These are phyloP conservation scores for Agriopis aurantiaria DNA, from an alignment of 2,888 invertebrate genomes.

Conservation along the genomic window DNA sequence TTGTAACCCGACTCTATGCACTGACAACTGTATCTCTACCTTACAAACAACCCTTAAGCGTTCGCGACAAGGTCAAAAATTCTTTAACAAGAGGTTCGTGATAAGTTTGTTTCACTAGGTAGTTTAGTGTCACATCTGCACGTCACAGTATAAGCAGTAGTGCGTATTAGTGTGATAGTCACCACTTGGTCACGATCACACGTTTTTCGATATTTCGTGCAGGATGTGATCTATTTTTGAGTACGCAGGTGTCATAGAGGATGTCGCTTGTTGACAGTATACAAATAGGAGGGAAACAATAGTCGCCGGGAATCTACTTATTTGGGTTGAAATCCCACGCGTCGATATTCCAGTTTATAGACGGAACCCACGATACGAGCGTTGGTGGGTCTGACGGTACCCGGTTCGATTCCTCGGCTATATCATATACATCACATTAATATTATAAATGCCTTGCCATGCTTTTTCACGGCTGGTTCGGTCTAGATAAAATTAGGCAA, in stretches of 20 bases:
- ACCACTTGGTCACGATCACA: conserved; percentile 45
- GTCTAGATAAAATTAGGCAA: too few relatives aligned
- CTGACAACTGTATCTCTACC: conserved; percentile 23
- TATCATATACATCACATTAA: too few relatives aligned
- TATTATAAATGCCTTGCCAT: too few relatives aligned
- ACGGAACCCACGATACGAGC: too few relatives aligned
- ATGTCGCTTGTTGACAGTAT: conserved; percentile 23
- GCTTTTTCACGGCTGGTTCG: too few relatives aligned
- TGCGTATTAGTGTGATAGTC: conserved; percentile 36
- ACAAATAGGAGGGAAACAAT: conserved; percentile 10
- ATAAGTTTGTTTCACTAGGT: conserved; percentile 1
- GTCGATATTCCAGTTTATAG: neutral
- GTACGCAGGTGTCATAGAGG: conserved; percentile 46
- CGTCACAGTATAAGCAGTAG: conserved; percentile 5
- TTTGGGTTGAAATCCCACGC: conserved; percentile 3
- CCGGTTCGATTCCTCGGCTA: too few relatives aligned
- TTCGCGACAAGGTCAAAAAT: conserved; percentile 1
- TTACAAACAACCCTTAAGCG: conserved; percentile 20
- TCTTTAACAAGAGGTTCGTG: neutral
- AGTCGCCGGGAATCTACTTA: neutral
- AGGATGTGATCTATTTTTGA: conserved; percentile 48
- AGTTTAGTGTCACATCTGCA: conserved; percentile 7
- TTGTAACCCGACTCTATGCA: conserved; percentile 38
- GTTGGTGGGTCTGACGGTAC: too few relatives aligned
- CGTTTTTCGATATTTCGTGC: conserved; percentile 39